These are phyloP conservation scores for Pluvianellus socialis DNA, from an alignment of 2,113 vertebrate genomes.

Conservation along the genomic window DNA sequence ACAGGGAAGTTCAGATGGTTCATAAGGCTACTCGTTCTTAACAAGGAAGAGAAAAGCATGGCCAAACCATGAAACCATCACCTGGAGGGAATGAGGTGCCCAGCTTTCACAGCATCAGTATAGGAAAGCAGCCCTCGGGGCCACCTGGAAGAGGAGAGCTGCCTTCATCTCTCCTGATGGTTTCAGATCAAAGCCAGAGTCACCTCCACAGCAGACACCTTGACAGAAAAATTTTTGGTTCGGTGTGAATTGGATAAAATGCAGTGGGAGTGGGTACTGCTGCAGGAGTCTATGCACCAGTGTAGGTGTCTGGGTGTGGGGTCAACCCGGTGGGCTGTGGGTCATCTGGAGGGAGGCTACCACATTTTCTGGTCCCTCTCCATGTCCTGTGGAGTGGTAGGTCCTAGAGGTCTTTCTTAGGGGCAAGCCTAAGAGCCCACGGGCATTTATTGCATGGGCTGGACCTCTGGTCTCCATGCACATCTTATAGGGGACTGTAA, in stretches of 20 bases:
- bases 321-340: neutral
- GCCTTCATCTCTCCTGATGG: neutral
- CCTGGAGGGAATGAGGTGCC: neutral
- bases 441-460: neutral
- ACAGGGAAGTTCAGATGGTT: neutral
- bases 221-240: neutral
- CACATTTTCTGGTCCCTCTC: neutral
- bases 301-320: neutral
- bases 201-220: neutral
- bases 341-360: neutral
- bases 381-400: neutral
- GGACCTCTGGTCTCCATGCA: neutral
- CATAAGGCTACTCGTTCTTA: neutral
- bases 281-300: neutral
- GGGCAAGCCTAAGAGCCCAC: neutral
- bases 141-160: neutral
- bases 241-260: neutral
- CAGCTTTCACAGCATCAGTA: neutral
- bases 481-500: neutral
- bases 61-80: neutral
- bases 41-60: neutral
- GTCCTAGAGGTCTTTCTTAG: neutral
- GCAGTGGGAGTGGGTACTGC: accelerated
- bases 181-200: neutral
- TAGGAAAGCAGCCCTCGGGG: neutral